A percentile compares a stretch with the other conserved stretches of the same genome.
Conservation (phyloP, 1,140 invertebrate genomes). For the Oreohelix idahoensis region DNA sequence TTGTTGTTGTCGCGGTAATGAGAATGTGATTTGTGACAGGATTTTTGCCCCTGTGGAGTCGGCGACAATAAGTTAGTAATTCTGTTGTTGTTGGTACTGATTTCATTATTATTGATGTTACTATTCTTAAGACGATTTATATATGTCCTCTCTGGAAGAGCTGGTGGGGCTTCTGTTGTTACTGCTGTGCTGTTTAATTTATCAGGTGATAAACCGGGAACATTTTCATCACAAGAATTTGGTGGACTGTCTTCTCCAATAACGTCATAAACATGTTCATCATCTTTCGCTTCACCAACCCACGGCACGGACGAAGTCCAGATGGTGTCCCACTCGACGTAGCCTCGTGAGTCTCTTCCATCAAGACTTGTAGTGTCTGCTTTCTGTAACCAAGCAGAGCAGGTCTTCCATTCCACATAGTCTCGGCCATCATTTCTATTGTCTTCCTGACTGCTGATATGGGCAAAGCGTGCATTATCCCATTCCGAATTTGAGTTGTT, state of each 20-base stretch:
- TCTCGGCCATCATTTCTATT: background rate
- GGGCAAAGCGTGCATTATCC: background rate
- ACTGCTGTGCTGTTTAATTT: background rate
- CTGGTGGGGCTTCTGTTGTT: conserved; percentile 12
- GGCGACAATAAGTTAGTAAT: background rate
- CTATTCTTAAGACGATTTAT: conserved; percentile 23
- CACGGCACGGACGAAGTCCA: conserved; percentile 18
- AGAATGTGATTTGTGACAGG: background rate
- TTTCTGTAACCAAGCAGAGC: conserved; percentile 28
- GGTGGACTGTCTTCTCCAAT: conserved; percentile 3
- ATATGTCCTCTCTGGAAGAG: conserved; percentile 38
- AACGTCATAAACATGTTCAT: conserved; percentile 35
- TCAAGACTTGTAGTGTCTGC: background rate
- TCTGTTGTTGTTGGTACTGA: background rate
- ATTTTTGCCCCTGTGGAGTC: background rate
- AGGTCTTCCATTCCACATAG: conserved; percentile 37
- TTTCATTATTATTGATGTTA: no score
- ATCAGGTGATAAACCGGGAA: background rate
- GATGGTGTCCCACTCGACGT: conserved; percentile 41
- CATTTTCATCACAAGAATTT: background rate
- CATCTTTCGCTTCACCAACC: background rate
- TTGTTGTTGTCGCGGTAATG: conserved; percentile 11
- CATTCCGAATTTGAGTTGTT: background rate
- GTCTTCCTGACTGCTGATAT: background rate
- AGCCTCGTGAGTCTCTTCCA: conserved; percentile 14